Base-by-base conservation (phyloP, 2,113 vertebrate species). In the Electrona antarctica region DNA sequence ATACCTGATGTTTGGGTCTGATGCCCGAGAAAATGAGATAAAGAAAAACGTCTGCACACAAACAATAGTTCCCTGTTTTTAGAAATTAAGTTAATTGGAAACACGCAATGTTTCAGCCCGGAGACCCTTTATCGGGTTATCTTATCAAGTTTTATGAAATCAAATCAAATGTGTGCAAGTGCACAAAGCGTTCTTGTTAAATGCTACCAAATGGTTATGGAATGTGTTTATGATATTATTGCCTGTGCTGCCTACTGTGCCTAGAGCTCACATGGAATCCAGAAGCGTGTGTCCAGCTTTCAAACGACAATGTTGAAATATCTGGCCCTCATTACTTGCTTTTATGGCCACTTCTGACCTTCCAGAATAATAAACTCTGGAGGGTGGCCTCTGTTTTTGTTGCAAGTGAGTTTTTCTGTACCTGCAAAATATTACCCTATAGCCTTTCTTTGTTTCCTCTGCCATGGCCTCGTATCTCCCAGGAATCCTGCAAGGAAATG, bases 401-500 rank as follows among this genome's bases (percentile, higher is more conserved):
- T 62, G n/a, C 46, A 66, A 76, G 73, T 79, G 1, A 10, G 57
- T 47, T 56, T 74, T 54, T 51, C 57, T 11, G 3, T 59, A 10
- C 58, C 75, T 1, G 4, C 57, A 41, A 41, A 4, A 6, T 41
- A 6, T 41, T 51, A 14, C 41, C 67, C 67, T 41, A 41, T 41
- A 6, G 60, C 47, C 52, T 58, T 4, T 8, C 3, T 33, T 46
- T 51, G 74, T 77, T 62, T 67, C 69, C 59, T 66, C 68, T 80
- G 49, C 12, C 71, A 55, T 45, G 69, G 52, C 67, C 11, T 6
- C 76, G 33, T 86, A 62, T 82, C 75, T 63, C 47, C 33, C 77
- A 50, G 75, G 59, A 77, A 60, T 21, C 66, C 21, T 80, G 75
- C 78, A 78, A 70, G 71, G 49, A 80, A 72, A 80, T 77, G 14